Evolutionary conservation across 2,888 invertebrate genomes (phyloP).

Genomic region (Sussaba pulchella): DNA sequence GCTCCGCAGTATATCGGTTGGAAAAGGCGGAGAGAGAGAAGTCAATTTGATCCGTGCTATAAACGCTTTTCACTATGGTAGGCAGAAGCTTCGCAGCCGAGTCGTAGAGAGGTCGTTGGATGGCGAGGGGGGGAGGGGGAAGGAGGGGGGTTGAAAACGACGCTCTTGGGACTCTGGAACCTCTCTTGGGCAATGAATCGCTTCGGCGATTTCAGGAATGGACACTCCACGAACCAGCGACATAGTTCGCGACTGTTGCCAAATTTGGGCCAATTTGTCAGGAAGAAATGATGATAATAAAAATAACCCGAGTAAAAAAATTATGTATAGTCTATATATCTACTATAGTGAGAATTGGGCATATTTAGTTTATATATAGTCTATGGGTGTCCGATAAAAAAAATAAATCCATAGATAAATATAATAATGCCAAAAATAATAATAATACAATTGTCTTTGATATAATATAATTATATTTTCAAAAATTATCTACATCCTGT

Average conservation of each 20-base stretch:
- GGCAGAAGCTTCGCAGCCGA: not conserved
- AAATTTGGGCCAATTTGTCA: not conserved
- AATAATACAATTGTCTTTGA: no score
- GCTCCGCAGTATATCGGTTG: not conserved
- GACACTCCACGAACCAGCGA: slow-evolving; percentile 23
- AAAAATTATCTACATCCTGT: no score
- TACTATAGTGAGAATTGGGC: no score
- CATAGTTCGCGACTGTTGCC: slow-evolving; percentile 5
- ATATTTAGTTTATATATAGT: no score
- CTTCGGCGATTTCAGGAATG: slow-evolving; percentile 22
- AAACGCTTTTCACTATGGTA: slow-evolving; percentile 14
- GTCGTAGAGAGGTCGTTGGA: no score
- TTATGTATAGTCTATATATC: no score
- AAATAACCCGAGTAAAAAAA: no score
- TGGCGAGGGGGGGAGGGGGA: not conserved
- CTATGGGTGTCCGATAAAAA: no score
- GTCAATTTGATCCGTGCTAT: slow-evolving; percentile 15
- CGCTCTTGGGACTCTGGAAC: slow-evolving; percentile 18
- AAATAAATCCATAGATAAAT: no score
- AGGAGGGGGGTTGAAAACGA: not conserved
- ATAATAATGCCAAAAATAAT: no score
- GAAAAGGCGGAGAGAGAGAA: not conserved
- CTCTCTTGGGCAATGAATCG: slow-evolving; percentile 35
- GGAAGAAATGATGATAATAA: not conserved
- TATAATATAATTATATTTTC: no score